Percentiles rank a stretch among this genome's conserved stretches.
Evolutionary conservation across 1,140 invertebrate species (phyloP).

Genomic region (Trichogramma pretiosum): DNA sequence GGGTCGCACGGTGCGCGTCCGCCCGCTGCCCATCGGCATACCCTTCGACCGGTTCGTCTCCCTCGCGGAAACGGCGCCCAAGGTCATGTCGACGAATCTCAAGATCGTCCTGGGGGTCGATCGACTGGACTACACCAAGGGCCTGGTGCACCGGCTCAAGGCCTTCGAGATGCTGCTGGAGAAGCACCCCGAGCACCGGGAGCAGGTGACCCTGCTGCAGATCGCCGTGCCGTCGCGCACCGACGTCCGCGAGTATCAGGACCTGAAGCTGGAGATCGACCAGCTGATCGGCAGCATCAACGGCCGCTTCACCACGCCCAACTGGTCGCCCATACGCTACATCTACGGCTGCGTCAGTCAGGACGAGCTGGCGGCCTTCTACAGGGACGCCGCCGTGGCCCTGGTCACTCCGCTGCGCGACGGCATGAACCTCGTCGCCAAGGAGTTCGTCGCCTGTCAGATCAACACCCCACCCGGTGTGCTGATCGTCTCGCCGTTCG

Average conservation of each 20-base stretch:
- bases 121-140: conserved; percentile 86
- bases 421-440: conserved; percentile 90
- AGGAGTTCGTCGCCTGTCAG: conserved; percentile 88
- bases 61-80: conserved; percentile 67
- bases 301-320: conserved; percentile 76
- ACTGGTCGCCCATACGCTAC: conserved; percentile 85
- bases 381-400: conserved; percentile 75
- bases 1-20: conserved; percentile 70
- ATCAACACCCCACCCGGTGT: conserved; percentile 80
- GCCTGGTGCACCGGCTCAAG: conserved; percentile 72
- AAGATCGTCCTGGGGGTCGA: conserved; percentile 81
- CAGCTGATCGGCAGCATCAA: conserved; percentile 81
- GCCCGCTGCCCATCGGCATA: conserved; percentile 78
- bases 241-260: conserved; percentile 84
- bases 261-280: conserved; percentile 84
- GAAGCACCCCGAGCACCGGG: conserved; percentile 77
- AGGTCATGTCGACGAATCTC: conserved; percentile 59
- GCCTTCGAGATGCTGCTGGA: conserved; percentile 77
- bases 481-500: conserved; percentile 81
- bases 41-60: conserved; percentile 80
- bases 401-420: conserved; percentile 79
- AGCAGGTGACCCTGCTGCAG: conserved; percentile 69
- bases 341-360: conserved; percentile 83
- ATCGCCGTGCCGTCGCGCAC: conserved; percentile 83
- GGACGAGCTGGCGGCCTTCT: conserved; percentile 75